Evolutionary conservation across 2,888 invertebrate genomes (phyloP).

Genomic region (Andrena hattorfiana): DNA sequence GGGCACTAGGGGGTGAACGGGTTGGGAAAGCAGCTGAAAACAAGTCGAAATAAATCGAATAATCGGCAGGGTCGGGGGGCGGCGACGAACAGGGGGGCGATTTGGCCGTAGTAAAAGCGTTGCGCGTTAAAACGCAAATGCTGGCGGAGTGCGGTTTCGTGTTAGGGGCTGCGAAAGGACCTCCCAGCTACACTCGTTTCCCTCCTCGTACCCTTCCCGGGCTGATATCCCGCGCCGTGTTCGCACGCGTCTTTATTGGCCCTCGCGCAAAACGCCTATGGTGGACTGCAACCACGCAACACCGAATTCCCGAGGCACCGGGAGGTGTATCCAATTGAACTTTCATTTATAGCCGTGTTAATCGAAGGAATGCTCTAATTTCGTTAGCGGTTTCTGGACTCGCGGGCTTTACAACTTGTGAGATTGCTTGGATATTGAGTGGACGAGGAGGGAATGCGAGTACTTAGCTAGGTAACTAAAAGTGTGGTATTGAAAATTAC

Average conservation of each 20-base stretch:
- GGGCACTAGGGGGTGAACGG: background rate
- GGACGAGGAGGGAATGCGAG: no score
- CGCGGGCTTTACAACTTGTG: no score
- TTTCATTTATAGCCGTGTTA: no score
- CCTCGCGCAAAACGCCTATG: slow-evolving; percentile 16
- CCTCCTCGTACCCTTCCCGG: slow-evolving; percentile 16
- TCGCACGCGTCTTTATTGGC: slow-evolving; percentile 48
- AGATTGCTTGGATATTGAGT: no score
- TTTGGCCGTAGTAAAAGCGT: slow-evolving; percentile 54
- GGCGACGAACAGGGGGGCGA: slow-evolving; percentile 21
- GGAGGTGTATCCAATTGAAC: no score
- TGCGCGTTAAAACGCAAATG: slow-evolving; percentile 66
- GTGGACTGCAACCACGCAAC: no score
- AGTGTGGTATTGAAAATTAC: no score
- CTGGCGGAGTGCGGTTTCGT: slow-evolving; percentile 67
- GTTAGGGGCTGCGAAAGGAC: slow-evolving; percentile 57
- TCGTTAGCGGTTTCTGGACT: no score
- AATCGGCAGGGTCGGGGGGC: slow-evolving; percentile 23
- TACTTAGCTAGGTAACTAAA: no score
- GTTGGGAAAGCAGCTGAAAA: slow-evolving; percentile 14
- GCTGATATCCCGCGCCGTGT: slow-evolving; percentile 18
- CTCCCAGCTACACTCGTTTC: slow-evolving; percentile 30
- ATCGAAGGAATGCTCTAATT: no score
- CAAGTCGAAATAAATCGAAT: slow-evolving; percentile 54
- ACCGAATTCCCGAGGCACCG: no score